A percentile compares a stretch with the other conserved stretches of the same genome.
Evolutionary conservation across 1,140 invertebrate species (phyloP).

Genomic region (Calliphora vicina): DNA sequence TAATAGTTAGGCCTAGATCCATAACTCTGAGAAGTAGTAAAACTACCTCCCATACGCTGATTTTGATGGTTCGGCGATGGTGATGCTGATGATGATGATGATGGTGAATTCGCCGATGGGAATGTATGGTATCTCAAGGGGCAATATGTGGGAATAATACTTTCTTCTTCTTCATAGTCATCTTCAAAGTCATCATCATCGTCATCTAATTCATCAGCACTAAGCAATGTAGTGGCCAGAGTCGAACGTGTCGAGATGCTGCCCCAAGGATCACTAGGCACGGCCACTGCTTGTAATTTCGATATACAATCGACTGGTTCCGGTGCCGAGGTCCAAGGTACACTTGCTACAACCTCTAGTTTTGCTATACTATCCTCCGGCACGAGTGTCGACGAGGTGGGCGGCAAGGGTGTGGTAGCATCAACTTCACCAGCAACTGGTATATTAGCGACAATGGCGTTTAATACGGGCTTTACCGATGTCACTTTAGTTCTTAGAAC

Average conservation of each 20-base stretch:
- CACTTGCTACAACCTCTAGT: conserved; percentile 58
- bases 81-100: conserved; percentile 37
- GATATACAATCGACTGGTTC: conserved; percentile 61
- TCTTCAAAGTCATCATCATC: conserved; percentile 69
- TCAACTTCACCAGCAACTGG: conserved; percentile 48
- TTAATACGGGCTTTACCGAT: background rate
- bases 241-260: conserved; percentile 63
- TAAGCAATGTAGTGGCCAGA: conserved; percentile 65
- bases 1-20: conserved; percentile 59
- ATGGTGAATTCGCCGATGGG: conserved; percentile 45
- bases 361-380: conserved; percentile 66
- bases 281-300: conserved; percentile 65
- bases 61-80: conserved; percentile 40
- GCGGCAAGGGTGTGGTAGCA: conserved; percentile 49
- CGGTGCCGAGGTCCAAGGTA: conserved; percentile 51
- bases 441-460: background rate
- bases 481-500: conserved; percentile 46
- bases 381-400: conserved; percentile 54
- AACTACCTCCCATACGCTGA: conserved; percentile 44
- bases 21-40: conserved; percentile 48
- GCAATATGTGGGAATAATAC: conserved; percentile 62
- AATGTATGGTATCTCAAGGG: conserved; percentile 57
- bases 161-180: conserved; percentile 65
- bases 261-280: conserved; percentile 66
- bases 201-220: conserved; percentile 64